phyloP scores from a whole-genome alignment of 2,797 vertebrate species.

The Sebastolobus altivelis region DNA sequence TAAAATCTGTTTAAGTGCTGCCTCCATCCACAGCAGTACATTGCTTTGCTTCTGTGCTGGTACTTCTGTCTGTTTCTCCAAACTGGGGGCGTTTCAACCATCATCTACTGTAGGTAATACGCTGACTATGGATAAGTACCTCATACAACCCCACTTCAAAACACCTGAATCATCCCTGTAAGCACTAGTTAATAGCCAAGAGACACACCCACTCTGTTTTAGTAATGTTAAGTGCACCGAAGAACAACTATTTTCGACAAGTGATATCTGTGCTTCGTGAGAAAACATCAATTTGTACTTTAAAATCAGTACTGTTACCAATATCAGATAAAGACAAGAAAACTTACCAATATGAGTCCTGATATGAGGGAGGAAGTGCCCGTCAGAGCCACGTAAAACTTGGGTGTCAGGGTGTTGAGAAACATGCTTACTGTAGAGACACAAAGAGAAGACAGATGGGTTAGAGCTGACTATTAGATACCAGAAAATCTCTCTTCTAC shows the following conservation, averaged over 20 bases:
- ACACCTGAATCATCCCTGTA: too few species aligned
- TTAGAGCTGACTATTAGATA: constrained; percentile 10
- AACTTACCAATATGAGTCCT: constrained; percentile 97
- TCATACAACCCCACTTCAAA: too few species aligned
- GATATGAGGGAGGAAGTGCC: constrained; percentile 98
- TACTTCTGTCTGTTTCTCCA: too few species aligned
- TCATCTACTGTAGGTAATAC: too few species aligned
- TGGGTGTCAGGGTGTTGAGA: constrained; percentile 98
- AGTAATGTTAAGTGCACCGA: background rate
- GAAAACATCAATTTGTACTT: background rate
- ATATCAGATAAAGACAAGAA: background rate
- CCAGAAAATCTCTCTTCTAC: background rate
- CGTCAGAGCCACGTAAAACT: constrained; percentile 98
- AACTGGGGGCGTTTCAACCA: too few species aligned
- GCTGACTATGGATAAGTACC: too few species aligned
- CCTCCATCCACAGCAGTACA: accelerated
- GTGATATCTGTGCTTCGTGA: background rate
- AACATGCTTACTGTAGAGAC: constrained; percentile 96
- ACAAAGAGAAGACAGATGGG: constrained; percentile 33
- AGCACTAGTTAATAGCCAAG: background rate
- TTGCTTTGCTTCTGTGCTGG: too few species aligned
- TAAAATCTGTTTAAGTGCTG: too few species aligned
- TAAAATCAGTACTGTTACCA: background rate
- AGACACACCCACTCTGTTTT: background rate
- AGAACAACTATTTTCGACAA: background rate